Evolutionary conservation across 2,797 vertebrate genomes (phyloP).

Genomic region (Schizopygopsis malacanthus): DNA sequence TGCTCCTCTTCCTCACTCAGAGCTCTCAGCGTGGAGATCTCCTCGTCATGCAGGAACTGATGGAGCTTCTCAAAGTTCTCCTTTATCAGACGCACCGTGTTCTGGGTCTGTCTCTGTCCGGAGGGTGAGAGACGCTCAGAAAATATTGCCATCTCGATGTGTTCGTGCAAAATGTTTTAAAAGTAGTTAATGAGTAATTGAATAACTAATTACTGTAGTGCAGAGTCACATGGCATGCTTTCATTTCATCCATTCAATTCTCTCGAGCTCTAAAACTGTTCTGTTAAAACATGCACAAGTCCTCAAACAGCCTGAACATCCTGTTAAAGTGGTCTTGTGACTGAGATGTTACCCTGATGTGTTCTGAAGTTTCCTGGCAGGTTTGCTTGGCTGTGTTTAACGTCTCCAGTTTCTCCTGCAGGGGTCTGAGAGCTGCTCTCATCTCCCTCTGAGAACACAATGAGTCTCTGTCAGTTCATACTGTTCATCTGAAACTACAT

Average conservation of each 20-base stretch:
- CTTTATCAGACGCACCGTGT: conserved; percentile 61
- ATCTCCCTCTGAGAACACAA: conserved; percentile 61
- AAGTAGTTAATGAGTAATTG: background rate
- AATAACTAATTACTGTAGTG: background rate
- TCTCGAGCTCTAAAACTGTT: background rate
- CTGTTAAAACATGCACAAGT: conserved; percentile 14
- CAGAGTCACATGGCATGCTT: background rate
- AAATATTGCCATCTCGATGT: background rate
- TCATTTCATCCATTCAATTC: background rate
- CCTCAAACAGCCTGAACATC: background rate
- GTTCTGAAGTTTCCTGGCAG: conserved; percentile 64
- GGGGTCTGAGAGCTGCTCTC: conserved; percentile 55
- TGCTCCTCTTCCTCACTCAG: conserved; percentile 71
- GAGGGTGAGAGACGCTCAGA: background rate
- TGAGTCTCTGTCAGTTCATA: background rate
- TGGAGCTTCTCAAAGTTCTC: conserved; percentile 74
- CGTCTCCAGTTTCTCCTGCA: conserved; percentile 65
- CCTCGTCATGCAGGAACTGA: conserved; percentile 69
- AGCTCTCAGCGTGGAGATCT: conserved; percentile 58
- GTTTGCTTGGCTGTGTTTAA: conserved; percentile 60
- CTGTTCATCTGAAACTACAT: background rate
- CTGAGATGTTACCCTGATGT: conserved; percentile 66
- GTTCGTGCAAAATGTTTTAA: background rate
- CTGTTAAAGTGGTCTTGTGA: conserved; percentile 3
- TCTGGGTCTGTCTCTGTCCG: conserved; percentile 65